These are phyloP conservation scores for Diceros bicornis DNA, from an alignment of 2,797 vertebrate genomes.

Conservation along the genomic window DNA sequence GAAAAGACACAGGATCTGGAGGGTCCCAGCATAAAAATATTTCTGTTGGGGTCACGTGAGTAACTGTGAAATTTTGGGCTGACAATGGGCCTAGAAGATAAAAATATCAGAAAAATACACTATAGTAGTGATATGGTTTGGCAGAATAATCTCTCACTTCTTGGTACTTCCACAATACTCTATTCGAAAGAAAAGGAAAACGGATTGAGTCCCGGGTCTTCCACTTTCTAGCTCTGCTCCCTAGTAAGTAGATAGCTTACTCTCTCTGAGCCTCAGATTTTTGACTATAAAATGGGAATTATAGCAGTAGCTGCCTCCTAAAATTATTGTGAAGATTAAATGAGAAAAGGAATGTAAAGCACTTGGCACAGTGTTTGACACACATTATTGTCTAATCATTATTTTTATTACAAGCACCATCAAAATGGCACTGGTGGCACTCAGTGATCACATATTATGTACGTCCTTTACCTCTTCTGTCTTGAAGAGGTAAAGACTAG, in stretches of 20 bases:
- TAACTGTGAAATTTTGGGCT: constrained; percentile 89
- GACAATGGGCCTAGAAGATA: constrained; percentile 90
- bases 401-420: not conserved
- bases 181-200: not conserved
- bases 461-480: not conserved
- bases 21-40: constrained; percentile 91
- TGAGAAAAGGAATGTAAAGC: not conserved
- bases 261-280: not conserved
- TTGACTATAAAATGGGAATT: constrained; percentile 4
- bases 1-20: constrained; percentile 85
- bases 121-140: not conserved
- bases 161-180: not conserved
- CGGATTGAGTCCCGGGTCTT: not conserved
- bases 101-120: constrained; percentile 25
- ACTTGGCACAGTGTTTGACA: not conserved
- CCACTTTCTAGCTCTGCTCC: not conserved
- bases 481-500: not conserved
- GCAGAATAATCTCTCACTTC: not conserved
- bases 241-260: not conserved
- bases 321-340: not conserved
- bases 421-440: not conserved
- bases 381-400: not conserved
- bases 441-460: not conserved
- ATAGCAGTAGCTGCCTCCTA: not conserved
- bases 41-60: constrained; percentile 88